Base-by-base conservation (phyloP, 2,797 vertebrate species). In the Epinephelus malabaricus region DNA sequence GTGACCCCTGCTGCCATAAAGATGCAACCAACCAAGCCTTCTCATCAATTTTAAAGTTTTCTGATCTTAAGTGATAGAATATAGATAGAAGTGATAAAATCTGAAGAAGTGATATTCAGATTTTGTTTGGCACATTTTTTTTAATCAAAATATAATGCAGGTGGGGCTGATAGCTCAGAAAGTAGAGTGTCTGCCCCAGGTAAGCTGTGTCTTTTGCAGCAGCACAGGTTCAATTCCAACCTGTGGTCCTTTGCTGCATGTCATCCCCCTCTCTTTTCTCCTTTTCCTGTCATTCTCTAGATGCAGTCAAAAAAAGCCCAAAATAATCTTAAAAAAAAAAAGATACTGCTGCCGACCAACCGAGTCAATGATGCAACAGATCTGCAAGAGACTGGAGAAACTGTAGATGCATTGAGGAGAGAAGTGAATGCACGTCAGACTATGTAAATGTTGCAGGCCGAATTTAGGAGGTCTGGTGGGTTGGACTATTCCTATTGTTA, bases 1-100 rank as follows among this genome's bases (percentile, higher is more conserved):
- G 76, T 34, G 92, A 73, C 92, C 78, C 80, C 93, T 91, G 46
- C 58, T 84, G 58, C 23, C 49, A 45, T 27, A 18, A 50, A 60
- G 9, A 15, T 23, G 13, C 4, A 64, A 23, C 8, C 1, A 70
- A 49, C n/a, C 4, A 11, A 67, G 9, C 2, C 7, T 1, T 43
- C 2, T 18, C 2, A 30, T 23, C 18, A 18, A 2, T 47, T 56
- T 13, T 1, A 30, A 73, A 69, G 50, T 5, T 10, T 15, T 19
- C 14, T 27, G 11, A 43, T 43, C 15, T 65, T 4, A 62, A 53
- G 19, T 34, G n/a, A 30, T 30, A 30, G 5, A 30, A 6, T 30
- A 12, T 43, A 12, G 40, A 12, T 12, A 12, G 40, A 40, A 11
- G 38, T 40, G 38, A 12, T 43, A 43, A 60, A 38, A 45, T 21